Percentiles rank a stretch among this genome's conserved stretches.
Conservation (phyloP, 2,113 vertebrate species). For the Chlorocebus sabaeus region DNA sequence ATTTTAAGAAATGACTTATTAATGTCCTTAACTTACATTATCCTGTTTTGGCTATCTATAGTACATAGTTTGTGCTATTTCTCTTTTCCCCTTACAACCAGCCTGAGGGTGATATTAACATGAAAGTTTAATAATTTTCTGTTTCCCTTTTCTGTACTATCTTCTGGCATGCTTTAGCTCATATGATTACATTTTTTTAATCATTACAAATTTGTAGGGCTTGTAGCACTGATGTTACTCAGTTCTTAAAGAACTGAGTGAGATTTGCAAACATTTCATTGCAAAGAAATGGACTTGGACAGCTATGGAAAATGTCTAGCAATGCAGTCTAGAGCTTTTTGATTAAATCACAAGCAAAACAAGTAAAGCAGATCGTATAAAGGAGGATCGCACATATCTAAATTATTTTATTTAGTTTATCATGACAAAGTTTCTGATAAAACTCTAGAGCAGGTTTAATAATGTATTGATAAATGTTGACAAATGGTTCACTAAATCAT, state of each 20-base stretch:
- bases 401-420: neutral
- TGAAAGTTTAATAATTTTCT: neutral
- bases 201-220: neutral
- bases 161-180: neutral
- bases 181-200: neutral
- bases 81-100: neutral
- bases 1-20: slow-evolving; percentile 3
- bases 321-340: neutral
- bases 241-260: neutral
- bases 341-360: slow-evolving; percentile 10
- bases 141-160: neutral
- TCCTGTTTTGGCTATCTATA: neutral
- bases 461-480: neutral
- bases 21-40: neutral
- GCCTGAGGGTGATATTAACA: neutral
- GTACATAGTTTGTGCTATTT: neutral
- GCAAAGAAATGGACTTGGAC: neutral
- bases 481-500: neutral
- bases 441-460: neutral
- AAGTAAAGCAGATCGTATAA: neutral
- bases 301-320: neutral
- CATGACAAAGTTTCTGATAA: neutral
- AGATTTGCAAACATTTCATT: neutral
- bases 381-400: neutral
- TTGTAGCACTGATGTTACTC: neutral